A percentile compares a stretch with the other conserved stretches of the same genome.
phyloP scores from a whole-genome alignment of 2,888 invertebrate species.

The Aspidapion aeneum region DNA sequence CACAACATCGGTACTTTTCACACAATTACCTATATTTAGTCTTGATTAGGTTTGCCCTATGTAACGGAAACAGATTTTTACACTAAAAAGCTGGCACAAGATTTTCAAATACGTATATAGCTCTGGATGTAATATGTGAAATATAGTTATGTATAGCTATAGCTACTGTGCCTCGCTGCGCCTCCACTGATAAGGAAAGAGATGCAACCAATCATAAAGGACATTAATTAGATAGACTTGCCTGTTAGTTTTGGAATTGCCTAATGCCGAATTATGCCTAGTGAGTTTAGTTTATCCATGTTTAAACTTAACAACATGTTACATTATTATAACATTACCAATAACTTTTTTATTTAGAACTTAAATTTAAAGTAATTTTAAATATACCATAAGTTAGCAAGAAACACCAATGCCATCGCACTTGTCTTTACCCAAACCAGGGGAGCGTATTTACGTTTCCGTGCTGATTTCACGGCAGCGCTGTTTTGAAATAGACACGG shows the following conservation, averaged over 20 bases:
- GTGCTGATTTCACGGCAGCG: too few species aligned
- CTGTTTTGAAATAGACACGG: too few species aligned
- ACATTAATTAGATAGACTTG: neutral
- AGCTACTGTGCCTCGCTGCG: too few species aligned
- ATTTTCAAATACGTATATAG: neutral
- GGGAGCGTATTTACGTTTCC: too few species aligned
- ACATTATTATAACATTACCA: too few species aligned
- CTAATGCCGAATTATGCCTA: neutral
- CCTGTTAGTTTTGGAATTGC: neutral
- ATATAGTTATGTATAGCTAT: neutral
- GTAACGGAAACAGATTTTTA: neutral
- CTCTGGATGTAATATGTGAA: neutral
- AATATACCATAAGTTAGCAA: too few species aligned
- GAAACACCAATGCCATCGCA: too few species aligned
- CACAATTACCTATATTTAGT: neutral
- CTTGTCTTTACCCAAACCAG: too few species aligned
- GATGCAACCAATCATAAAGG: neutral
- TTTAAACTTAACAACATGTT: too few species aligned
- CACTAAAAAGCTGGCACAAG: neutral
- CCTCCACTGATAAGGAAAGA: neutral
- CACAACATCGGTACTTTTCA: too few species aligned
- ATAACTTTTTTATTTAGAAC: too few species aligned
- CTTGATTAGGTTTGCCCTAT: neutral
- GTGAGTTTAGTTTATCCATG: neutral
- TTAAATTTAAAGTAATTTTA: too few species aligned